Evolutionary conservation across 2,113 vertebrate genomes (phyloP), one percentile per base, ranked within the genome.

Genomic region (Odontophorus gujanensis): DNA sequence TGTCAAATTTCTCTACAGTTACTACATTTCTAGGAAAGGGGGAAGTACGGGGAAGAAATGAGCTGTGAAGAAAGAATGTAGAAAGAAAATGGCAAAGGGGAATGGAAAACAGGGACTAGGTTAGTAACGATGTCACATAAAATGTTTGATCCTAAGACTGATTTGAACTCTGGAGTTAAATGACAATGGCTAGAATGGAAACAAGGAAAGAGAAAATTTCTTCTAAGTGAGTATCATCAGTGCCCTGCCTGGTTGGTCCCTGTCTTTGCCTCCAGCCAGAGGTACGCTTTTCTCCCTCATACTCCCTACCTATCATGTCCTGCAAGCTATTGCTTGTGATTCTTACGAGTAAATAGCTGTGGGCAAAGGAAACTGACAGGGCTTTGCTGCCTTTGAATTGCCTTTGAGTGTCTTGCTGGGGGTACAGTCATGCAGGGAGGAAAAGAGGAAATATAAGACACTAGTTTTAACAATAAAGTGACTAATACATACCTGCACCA

Each of bases 401-500:
- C 42, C 18, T 28, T 59, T 72, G 36, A 45, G 55, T 25, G 73
- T 57, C 40, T 42, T 51, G 40, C 13, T 51, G 50, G 11, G 7
- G 21, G 20, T 2, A 25, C 32, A 45, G 7, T 6, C 57, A 58
- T 5, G 71, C 14, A n/a, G 36, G 5, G 25, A 21, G 7, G 1
- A 18, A 50, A 67, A 18, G 25, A 43, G 14, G 36, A 96, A 43
- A 86, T 5, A 20, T 7, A 26, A 63, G 20, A 65, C 11, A 45
- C 72, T 6, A 65, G 21, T 72, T 91, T 82, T 47, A 71, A 47
- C 61, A 82, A 25, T 58, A 47, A 90, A 40, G 6, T 40, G n/a
- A 65, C 13, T 51, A 9, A 72, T 30, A 88, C 89, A 58, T 78
- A 99, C 99, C 99, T 98, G 98, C 94, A 40, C 99, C 99, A 43